Evolutionary conservation across 2,888 invertebrate species (phyloP).

Genomic region (Dasypogon diadema): DNA sequence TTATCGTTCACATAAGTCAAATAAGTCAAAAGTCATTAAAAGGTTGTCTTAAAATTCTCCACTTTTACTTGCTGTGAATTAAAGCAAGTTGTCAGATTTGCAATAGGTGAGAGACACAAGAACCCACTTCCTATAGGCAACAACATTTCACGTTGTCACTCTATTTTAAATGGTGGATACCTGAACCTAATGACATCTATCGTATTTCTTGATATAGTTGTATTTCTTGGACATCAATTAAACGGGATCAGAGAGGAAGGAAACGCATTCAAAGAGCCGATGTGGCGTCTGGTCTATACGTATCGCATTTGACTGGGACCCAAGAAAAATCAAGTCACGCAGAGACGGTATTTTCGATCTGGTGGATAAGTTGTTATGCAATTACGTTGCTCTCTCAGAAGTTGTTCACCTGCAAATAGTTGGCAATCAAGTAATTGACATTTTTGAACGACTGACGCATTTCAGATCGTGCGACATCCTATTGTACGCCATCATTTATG

Average conservation of each 20-base stretch:
- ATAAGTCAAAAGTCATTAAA: not conserved
- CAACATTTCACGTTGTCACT: slow-evolving; percentile 40
- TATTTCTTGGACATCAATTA: slow-evolving; percentile 30
- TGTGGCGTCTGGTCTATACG: not conserved
- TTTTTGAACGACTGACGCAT: slow-evolving; percentile 38
- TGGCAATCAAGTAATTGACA: slow-evolving; percentile 44
- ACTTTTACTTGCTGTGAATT: not conserved
- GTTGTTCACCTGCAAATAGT: not conserved
- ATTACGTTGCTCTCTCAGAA: slow-evolving; percentile 8
- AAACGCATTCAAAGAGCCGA: slow-evolving; percentile 12
- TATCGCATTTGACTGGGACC: slow-evolving; percentile 8
- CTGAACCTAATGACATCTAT: slow-evolving; percentile 21
- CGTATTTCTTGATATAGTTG: slow-evolving; percentile 21
- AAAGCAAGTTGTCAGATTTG: slow-evolving; percentile 14
- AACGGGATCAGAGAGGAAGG: slow-evolving; percentile 18
- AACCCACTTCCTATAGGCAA: slow-evolving; percentile 23
- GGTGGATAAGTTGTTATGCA: slow-evolving; percentile 36
- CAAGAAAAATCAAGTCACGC: slow-evolving; percentile 31
- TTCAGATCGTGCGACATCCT: slow-evolving; percentile 34
- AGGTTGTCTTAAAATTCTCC: too few relatives aligned
- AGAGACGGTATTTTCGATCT: slow-evolving; percentile 39
- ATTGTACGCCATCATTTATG: slow-evolving; percentile 11
- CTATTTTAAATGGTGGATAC: not conserved
- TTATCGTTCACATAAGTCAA: too few relatives aligned
- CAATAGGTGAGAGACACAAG: not conserved